Evolutionary conservation across 2,797 vertebrate species (phyloP), one percentile per base, ranked within the genome.

Genomic region (Poecilia gillii): DNA sequence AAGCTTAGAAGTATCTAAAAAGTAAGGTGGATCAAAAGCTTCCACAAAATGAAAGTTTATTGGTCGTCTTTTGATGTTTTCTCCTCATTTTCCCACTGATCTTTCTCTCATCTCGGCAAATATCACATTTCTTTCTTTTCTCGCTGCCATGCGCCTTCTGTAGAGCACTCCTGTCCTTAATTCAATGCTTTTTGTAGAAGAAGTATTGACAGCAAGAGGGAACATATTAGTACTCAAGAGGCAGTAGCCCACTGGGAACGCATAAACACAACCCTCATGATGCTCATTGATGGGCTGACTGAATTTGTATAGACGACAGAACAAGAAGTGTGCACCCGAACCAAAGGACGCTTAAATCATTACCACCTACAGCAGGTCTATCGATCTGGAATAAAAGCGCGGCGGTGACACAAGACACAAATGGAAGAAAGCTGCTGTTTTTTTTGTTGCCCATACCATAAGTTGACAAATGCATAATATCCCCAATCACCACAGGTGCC

Each of bases 191-290:
- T 90, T 89, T 82, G 84, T 80, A 73, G 86, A 75, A 81, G 79
- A 74, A 68, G 76, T 90, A 91, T 90, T 71, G 83, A 91, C 88
- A 89, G 81, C 84, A 81, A 57, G 62, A 82, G 77, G 31, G 82
- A 89, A 85, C 84, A 86, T 82, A 87, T 91, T 88, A 88, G 86
- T 82, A 83, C 82, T 85, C 85, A 71, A 89, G 85, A 90, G 83
- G 82, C 84, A 86, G 83, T 20, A n/a, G 73, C 84, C 83, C 85
- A 80, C 89, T 73, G 84, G 88, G 91, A 79, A 84, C 75, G 78
- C 87, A 87, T 89, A 91, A 93, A 92, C 82, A 90, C 77, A 74
- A 84, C 71, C 87, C 76, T 83, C 89, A 89, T 72, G 85, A 84
- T 33, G 51, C 78, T 78, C 49, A 84, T 94, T 82, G 77, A 95